Evolutionary conservation across 2,113 vertebrate species (phyloP), one percentile per base, ranked within the genome.

Genomic region (Poeciliopsis prolifica): DNA sequence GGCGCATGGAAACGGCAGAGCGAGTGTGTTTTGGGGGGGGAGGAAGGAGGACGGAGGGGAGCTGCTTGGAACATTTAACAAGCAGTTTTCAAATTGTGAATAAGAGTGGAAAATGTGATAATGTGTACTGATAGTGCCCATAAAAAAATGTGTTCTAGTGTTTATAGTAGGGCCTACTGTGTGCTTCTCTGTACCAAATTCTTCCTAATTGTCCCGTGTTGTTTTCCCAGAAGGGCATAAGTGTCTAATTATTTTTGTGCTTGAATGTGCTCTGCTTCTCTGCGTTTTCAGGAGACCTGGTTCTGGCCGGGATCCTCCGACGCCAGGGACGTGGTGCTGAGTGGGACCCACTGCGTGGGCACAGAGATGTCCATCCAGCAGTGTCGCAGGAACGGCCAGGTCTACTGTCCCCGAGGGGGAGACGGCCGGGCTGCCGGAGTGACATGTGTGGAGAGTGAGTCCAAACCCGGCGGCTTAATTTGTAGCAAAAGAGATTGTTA

Each of bases 391-490:
- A 96, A 98, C 0, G 92, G 94, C 44, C 93, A 96, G 0, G 81
- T 98, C 42, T 96, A 97, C 88, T 98, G 97, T 73, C 95, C 97
- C 67, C 92, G 94, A 0, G 96, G 96, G 0, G 87, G 93, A 0
- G 96, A 96, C 0, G 94, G 95, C 64, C 93, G 91, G 48, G 94
- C 96, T 0, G 97, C 97, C 0, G 97, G 97, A 61, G 97, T 97
- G 66, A 95, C 95, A 70, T 98, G 97, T 83, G 95, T 95, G 0
- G 86, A 95, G 51, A 89, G 97, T 98, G 93, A 98, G 97, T 95
- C 3, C 0, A 61, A 58, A 60, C 82, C 13, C 35, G 69, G 30
- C 42, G 24, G 15, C 24, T 11, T 3, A 37, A 17, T 61, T 35
- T 78, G 44, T 63, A 30, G 24, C 26, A 13, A 29, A 9, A 63